A percentile compares a stretch with the other conserved stretches of the same genome.
These are phyloP conservation scores for Mormyrus iriodes DNA, from an alignment of 2,113 vertebrate species.

Conservation along the genomic window DNA sequence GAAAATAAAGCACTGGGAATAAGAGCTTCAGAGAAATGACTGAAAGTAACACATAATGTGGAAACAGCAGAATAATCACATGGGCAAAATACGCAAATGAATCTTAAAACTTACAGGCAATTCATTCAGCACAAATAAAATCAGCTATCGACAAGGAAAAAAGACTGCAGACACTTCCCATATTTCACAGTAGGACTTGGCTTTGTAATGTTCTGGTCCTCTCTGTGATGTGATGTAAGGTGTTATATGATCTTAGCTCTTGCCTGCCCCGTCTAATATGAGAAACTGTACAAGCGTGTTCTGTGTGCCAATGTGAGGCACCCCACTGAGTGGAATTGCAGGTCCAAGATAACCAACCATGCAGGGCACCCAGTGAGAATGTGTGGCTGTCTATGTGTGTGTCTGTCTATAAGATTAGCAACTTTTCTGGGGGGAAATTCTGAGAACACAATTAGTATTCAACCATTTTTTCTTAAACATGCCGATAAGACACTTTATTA, in stretches of 20 bases:
- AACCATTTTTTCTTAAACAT: not conserved
- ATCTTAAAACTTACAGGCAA: not conserved
- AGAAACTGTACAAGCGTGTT: not conserved
- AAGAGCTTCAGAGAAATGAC: not conserved
- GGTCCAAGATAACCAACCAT: not conserved
- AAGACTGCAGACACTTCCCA: not conserved
- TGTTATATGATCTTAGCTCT: not conserved
- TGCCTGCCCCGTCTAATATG: not conserved
- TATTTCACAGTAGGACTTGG: not conserved
- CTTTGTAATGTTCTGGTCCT: not conserved
- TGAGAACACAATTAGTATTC: not conserved
- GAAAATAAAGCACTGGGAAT: not conserved
- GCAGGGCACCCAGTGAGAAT: slow-evolving; percentile 18
- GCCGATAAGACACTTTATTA: not conserved
- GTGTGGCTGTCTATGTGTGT: slow-evolving; percentile 29
- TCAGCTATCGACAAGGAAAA: not conserved
- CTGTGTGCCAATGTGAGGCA: not conserved
- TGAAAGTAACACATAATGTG: not conserved
- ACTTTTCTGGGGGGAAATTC: not conserved
- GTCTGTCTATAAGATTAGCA: not conserved
- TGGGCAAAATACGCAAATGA: not conserved
- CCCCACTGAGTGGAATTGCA: not conserved
- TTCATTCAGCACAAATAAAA: not conserved
- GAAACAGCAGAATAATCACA: not conserved
- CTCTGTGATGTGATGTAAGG: not conserved